A percentile compares a stretch with the other conserved stretches of the same genome.
These are phyloP conservation scores for Rhyzopertha dominica DNA, from an alignment of 1,140 invertebrate genomes.

Conservation along the genomic window DNA sequence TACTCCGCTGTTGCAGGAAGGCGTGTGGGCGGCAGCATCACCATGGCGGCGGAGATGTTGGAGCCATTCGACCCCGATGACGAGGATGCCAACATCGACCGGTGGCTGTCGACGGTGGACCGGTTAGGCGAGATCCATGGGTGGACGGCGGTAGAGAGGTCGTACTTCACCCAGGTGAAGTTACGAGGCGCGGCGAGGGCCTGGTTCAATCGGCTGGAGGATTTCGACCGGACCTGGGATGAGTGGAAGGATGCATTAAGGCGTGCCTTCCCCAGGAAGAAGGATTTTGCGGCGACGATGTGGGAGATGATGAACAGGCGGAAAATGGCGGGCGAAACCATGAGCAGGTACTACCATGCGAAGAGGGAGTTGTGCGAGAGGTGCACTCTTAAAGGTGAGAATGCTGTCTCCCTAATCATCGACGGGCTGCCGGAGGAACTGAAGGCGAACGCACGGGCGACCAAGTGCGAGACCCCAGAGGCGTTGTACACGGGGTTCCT, in stretches of 20 bases:
- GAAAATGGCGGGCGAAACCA: constrained; percentile 13
- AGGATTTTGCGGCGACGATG: constrained; percentile 14
- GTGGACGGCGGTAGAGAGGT: constrained; percentile 26
- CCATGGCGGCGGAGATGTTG: no score
- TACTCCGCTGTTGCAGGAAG: no score
- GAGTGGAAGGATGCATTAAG: constrained; percentile 12
- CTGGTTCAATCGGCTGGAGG: constrained; percentile 32
- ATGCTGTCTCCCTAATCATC: constrained; percentile 36
- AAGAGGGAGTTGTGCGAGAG: constrained; percentile 37
- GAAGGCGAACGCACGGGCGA: constrained; percentile 35
- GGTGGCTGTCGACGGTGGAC: constrained; percentile 31
- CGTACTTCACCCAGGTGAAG: constrained; percentile 12
- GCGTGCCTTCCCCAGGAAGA: constrained; percentile 13
- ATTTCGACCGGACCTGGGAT: constrained; percentile 11
- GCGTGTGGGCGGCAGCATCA: no score
- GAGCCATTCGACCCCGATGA: constrained; percentile 25
- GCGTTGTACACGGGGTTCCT: constrained; percentile 35
- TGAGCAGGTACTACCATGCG: constrained; percentile 33
- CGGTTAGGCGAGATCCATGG: constrained; percentile 29
- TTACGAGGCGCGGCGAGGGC: constrained; percentile 26
- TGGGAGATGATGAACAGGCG: constrained; percentile 15
- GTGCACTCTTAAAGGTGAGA: constrained; percentile 31
- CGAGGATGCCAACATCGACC: constrained; percentile 19
- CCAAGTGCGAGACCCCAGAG: constrained; percentile 28
- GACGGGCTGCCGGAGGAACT: constrained; percentile 30